Evolutionary conservation across 2,113 vertebrate genomes (phyloP).

Genomic region (Cardinalis cardinalis): DNA sequence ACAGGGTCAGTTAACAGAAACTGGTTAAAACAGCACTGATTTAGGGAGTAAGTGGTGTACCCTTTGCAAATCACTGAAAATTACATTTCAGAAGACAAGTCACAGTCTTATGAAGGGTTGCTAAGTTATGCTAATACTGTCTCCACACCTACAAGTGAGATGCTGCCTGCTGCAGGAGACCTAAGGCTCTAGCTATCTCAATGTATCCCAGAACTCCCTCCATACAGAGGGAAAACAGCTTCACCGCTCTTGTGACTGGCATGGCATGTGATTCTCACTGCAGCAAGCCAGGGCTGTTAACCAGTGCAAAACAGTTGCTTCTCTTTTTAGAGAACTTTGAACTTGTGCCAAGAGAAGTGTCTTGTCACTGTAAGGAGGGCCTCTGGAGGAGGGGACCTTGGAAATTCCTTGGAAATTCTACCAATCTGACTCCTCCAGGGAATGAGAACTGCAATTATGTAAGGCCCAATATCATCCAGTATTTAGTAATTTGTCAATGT

Average conservation of each 20-base stretch:
- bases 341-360: neutral
- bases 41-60: neutral
- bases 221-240: neutral
- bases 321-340: neutral
- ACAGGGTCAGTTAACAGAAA: neutral
- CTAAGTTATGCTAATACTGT: neutral
- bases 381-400: neutral
- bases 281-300: neutral
- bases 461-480: neutral
- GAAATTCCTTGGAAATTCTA: neutral
- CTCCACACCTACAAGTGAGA: neutral
- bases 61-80: neutral
- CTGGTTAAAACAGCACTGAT: neutral
- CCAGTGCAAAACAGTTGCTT: neutral
- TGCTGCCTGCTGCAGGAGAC: neutral
- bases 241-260: neutral
- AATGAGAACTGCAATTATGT: neutral
- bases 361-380: neutral
- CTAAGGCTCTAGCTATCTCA: neutral
- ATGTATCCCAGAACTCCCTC: neutral
- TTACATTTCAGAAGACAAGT: neutral
- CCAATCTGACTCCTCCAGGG: neutral
- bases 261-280: neutral
- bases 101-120: neutral
- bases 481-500: neutral